Conservation (phyloP, 1,140 invertebrate genomes). For the Drosophila aff. region DNA sequence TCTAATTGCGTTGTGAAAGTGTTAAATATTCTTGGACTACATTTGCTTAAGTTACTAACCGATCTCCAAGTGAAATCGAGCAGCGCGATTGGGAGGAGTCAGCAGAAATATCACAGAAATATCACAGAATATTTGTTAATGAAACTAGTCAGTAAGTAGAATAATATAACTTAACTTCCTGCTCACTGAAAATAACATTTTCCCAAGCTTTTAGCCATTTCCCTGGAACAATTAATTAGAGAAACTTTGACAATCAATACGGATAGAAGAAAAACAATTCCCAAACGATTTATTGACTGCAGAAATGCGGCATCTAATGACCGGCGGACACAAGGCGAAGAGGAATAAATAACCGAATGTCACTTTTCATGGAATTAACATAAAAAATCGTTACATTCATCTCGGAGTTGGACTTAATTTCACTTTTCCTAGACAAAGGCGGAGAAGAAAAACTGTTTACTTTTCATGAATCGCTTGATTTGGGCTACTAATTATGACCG, state of each 20-base stretch:
- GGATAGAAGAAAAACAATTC: slow-evolving; percentile 5
- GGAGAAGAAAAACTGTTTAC: slow-evolving; percentile 67
- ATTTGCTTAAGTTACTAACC: slow-evolving; percentile 33
- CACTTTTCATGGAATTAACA: slow-evolving; percentile 64
- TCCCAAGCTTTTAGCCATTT: slow-evolving; percentile 3
- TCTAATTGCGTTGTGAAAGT: slow-evolving; percentile 78
- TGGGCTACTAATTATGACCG: slow-evolving; percentile 67
- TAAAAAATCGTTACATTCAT: slow-evolving; percentile 45
- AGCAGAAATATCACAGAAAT: not conserved
- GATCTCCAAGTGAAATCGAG: slow-evolving; percentile 28
- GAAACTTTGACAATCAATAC: slow-evolving; percentile 37
- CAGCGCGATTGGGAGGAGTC: not conserved
- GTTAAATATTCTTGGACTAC: slow-evolving; percentile 70
- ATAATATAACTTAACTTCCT: not conserved
- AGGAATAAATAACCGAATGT: slow-evolving; percentile 45
- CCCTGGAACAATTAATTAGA: slow-evolving; percentile 38
- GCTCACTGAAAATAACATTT: not conserved
- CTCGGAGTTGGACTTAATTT: slow-evolving; percentile 46
- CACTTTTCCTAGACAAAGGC: slow-evolving; percentile 76
- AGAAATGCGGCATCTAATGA: slow-evolving; percentile 26
- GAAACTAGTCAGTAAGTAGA: not conserved
- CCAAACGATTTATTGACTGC: slow-evolving; percentile 42
- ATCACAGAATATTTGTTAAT: not conserved
- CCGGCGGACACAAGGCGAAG: slow-evolving; percentile 11
- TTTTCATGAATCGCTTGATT: slow-evolving; percentile 64